Percentiles rank a stretch among this genome's conserved stretches.
Evolutionary conservation across 1,140 invertebrate species (phyloP).

Genomic region (Sminthurinus signatus): DNA sequence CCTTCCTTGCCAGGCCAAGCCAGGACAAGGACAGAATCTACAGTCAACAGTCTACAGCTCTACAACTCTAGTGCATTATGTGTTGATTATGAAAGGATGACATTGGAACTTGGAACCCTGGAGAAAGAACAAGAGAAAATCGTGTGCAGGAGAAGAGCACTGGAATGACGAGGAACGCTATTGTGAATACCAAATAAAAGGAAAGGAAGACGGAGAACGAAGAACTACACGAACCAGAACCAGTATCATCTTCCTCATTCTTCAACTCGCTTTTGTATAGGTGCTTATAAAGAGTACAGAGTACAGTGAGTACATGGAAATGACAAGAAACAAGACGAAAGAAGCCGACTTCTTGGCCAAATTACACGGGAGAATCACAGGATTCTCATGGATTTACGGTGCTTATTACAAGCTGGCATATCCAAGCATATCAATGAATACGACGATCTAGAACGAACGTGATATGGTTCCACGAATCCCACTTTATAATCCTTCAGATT

Average conservation of each 20-base stretch:
- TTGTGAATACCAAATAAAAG: neutral
- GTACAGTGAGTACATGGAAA: no score
- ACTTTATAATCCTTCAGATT: slow-evolving; percentile 34
- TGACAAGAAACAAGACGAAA: no score
- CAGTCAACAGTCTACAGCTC: no score
- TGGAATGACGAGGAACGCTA: neutral
- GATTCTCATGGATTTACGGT: slow-evolving; percentile 41
- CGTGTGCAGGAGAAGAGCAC: neutral
- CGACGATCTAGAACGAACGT: slow-evolving; percentile 38
- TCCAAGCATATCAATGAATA: slow-evolving; percentile 43
- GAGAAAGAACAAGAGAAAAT: no score
- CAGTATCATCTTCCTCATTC: neutral
- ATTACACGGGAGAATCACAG: slow-evolving; percentile 41
- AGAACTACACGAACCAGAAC: no score
- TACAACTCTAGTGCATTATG: no score
- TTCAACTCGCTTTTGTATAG: slow-evolving; percentile 11
- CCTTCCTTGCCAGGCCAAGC: no score
- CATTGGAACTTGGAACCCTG: no score
- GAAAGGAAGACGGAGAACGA: no score
- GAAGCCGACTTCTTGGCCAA: slow-evolving; percentile 39
- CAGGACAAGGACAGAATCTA: no score
- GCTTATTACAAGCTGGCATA: slow-evolving; percentile 43
- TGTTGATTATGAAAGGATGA: no score
- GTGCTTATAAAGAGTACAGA: slow-evolving; percentile 39
- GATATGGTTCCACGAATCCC: slow-evolving; percentile 35